Evolutionary conservation across 2,797 vertebrate species (phyloP).

Genomic region (Sebastes glaucus): DNA sequence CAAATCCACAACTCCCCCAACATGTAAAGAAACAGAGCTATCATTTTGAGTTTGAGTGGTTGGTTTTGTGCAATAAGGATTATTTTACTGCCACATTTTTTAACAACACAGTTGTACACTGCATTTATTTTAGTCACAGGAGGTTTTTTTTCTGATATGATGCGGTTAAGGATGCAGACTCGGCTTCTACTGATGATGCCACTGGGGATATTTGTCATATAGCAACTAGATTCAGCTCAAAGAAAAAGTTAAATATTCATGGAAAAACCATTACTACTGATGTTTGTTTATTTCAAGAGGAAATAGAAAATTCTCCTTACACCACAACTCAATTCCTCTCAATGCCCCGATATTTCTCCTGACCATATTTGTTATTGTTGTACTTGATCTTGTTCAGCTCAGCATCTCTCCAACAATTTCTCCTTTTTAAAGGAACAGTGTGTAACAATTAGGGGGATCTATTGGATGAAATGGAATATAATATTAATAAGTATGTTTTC

Average conservation of each 20-base stretch:
- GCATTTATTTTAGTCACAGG: not conserved
- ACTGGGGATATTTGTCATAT: not conserved
- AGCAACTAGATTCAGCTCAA: not conserved
- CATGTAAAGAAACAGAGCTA: not conserved
- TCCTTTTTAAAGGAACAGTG: too few relatives aligned
- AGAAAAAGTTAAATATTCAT: not conserved
- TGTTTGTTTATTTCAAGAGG: not conserved
- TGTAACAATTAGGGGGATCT: too few relatives aligned
- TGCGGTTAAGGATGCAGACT: not conserved
- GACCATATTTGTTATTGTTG: not conserved
- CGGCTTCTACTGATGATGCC: not conserved
- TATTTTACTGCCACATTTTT: not conserved
- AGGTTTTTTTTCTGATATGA: not conserved
- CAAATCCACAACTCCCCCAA: not conserved
- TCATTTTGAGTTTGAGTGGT: not conserved
- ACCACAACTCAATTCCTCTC: not conserved
- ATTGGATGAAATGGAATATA: too few relatives aligned
- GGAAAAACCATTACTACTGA: not conserved
- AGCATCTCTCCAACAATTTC: too few relatives aligned
- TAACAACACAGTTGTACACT: not conserved
- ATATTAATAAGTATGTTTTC: too few relatives aligned
- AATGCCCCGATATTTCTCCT: not conserved
- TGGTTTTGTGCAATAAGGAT: not conserved
- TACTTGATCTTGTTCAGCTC: not conserved
- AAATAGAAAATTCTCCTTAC: not conserved